A percentile compares a stretch with the other conserved stretches of the same genome.
Conservation (phyloP, 2,797 vertebrate species). For the Cryptoblepharus egeriae region DNA sequence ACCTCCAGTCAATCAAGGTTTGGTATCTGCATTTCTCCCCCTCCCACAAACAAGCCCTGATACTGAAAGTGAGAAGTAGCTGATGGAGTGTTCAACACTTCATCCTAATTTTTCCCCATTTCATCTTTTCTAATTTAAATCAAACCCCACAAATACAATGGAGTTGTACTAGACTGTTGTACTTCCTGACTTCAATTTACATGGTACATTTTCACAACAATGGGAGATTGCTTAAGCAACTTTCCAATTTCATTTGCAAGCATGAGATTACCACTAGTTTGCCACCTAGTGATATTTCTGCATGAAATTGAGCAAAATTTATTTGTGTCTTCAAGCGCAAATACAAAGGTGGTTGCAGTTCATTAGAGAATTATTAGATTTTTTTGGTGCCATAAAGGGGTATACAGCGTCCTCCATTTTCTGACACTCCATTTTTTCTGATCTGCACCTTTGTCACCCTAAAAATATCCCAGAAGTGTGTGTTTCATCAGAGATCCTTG, state of each 20-base stretch:
- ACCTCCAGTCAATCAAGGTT: too few species aligned
- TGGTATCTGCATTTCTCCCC: not conserved
- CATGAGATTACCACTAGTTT: not conserved
- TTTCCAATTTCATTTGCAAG: not conserved
- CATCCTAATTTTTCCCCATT: too few species aligned
- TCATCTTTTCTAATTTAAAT: not conserved
- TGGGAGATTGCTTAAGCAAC: fast-evolving
- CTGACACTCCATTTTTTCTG: too few species aligned
- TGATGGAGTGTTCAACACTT: not conserved
- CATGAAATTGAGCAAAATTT: not conserved
- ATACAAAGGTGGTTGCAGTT: not conserved
- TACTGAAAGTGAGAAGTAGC: not conserved
- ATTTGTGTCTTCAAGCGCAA: not conserved
- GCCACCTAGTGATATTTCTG: fast-evolving
- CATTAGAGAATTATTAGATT: not conserved
- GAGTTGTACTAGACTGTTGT: not conserved
- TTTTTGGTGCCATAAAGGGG: not conserved
- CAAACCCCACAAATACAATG: not conserved
- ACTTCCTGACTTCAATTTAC: not conserved
- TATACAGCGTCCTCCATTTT: too few species aligned
- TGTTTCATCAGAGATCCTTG: too few species aligned
- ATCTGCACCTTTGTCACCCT: too few species aligned
- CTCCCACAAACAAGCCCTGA: not conserved
- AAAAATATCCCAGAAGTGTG: too few species aligned
- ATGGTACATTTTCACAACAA: not conserved